Conservation (phyloP, 2,113 vertebrate genomes). For the Porphyrio hochstetteri region DNA sequence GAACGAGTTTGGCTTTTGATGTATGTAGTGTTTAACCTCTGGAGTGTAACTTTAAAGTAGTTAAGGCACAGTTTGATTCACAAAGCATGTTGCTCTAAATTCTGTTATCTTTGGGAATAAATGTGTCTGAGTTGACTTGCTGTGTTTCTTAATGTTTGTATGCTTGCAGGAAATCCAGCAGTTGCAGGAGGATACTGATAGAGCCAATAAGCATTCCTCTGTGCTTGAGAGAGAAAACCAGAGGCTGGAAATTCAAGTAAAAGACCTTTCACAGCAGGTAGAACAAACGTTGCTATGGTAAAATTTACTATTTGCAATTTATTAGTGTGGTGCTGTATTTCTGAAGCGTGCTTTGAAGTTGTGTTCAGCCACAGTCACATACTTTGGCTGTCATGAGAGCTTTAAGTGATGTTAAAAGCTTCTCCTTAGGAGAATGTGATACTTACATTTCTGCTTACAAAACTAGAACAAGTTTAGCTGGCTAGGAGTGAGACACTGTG, state of each 20-base stretch:
- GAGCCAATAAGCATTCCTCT: constrained; percentile 88
- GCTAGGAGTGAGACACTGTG: neutral
- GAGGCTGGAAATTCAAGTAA: constrained; percentile 86
- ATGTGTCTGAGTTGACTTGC: neutral
- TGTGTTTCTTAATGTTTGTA: neutral
- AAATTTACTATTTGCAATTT: neutral
- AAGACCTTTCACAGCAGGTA: constrained; percentile 93
- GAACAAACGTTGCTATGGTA: neutral
- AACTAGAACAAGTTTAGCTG: neutral
- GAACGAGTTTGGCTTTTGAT: rapidly evolving
- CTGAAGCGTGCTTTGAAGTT: neutral
- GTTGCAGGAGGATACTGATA: constrained; percentile 88
- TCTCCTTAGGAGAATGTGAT: neutral
- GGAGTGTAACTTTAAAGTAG: neutral
- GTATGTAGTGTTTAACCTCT: neutral
- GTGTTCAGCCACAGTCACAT: neutral
- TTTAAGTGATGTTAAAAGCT: neutral
- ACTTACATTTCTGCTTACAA: neutral
- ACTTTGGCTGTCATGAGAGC: neutral
- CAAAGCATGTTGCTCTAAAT: neutral
- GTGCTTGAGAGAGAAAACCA: constrained; percentile 89
- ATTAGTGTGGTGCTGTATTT: neutral
- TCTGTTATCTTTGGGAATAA: neutral
- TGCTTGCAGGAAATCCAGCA: constrained; percentile 88
- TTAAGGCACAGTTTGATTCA: neutral